phyloP scores from a whole-genome alignment of 2,113 vertebrate species.

The Nymphicus hollandicus region DNA sequence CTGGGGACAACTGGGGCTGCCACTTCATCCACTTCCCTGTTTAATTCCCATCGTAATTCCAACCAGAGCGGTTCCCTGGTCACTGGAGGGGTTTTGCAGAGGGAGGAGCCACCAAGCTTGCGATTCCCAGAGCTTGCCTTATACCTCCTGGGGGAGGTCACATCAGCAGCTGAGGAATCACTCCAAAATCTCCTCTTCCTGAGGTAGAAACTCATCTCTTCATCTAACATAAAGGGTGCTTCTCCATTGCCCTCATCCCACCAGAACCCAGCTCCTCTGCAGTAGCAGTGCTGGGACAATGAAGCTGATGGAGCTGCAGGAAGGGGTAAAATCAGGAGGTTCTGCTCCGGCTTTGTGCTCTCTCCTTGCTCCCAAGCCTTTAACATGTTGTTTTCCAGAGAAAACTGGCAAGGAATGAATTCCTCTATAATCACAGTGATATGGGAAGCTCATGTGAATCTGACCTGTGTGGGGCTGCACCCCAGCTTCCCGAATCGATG shows the following conservation, averaged over 20 bases:
- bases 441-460: neutral
- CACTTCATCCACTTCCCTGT: rapidly evolving
- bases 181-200: neutral
- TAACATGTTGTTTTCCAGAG: neutral
- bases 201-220: neutral
- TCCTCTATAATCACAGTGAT: rapidly evolving
- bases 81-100: rapidly evolving
- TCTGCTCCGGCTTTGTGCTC: neutral
- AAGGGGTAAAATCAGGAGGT: neutral
- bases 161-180: neutral
- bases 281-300: neutral
- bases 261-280: neutral
- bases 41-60: neutral
- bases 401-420: rapidly evolving
- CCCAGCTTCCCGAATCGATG: neutral
- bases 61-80: neutral
- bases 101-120: neutral
- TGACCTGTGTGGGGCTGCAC: rapidly evolving
- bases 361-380: neutral
- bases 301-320: neutral
- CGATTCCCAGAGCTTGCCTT: rapidly evolving
- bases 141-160: neutral
- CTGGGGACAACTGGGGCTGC: neutral
- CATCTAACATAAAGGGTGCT: neutral
- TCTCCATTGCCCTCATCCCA: neutral